These are phyloP conservation scores for Gephyroberyx darwinii DNA, from an alignment of 2,797 vertebrate species.

Conservation along the genomic window DNA sequence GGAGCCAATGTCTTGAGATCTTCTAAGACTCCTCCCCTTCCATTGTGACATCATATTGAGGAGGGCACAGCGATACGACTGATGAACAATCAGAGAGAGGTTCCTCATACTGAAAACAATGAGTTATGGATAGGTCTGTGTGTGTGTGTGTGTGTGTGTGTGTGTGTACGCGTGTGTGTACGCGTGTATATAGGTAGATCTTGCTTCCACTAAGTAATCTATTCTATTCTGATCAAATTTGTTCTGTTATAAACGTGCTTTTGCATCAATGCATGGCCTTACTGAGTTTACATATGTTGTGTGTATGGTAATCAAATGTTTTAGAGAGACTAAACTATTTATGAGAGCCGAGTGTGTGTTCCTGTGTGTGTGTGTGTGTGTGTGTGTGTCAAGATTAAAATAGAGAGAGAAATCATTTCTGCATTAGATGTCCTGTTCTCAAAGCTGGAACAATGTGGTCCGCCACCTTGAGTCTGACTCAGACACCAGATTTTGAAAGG, in stretches of 20 bases:
- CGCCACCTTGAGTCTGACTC: constrained; percentile 28
- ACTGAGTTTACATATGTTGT: constrained; percentile 14
- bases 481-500: constrained; percentile 33
- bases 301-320: constrained; percentile 13
- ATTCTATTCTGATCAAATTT: constrained; percentile 23
- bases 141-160: constrained; percentile 20
- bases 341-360: constrained; percentile 18
- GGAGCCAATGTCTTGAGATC: constrained; percentile 89
- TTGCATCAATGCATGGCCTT: constrained; percentile 58
- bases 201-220: constrained; percentile 30
- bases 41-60: not conserved
- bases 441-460: constrained; percentile 42
- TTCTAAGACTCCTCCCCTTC: constrained; percentile 79
- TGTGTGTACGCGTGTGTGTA: constrained; percentile 18
- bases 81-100: constrained; percentile 14
- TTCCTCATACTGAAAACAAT: constrained; percentile 31
- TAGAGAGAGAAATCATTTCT: not conserved
- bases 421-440: constrained; percentile 37
- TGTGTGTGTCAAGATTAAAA: constrained; percentile 3
- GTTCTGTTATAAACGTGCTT: constrained; percentile 44
- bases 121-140: constrained; percentile 29
- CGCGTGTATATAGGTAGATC: constrained; percentile 2
- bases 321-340: constrained; percentile 16
- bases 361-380: constrained; percentile 29
- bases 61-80: no score